Evolutionary conservation across 2,113 vertebrate genomes (phyloP).

Genomic region (Prinia subflava): DNA sequence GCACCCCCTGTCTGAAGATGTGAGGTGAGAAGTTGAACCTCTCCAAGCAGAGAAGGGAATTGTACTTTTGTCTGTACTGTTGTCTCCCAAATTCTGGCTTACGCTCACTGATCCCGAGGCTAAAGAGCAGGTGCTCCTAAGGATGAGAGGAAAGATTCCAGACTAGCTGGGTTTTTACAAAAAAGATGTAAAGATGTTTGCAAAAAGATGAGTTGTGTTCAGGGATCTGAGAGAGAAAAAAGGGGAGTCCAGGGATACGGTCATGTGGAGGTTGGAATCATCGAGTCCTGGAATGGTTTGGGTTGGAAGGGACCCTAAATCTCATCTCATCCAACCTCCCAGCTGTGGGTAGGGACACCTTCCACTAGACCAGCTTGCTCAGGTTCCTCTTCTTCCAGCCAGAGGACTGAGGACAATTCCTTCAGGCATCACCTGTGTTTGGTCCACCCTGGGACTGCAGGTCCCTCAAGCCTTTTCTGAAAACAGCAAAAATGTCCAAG

Average conservation of each 20-base stretch:
- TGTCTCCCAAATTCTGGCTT: not conserved
- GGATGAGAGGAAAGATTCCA: not conserved
- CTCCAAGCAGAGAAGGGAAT: not conserved
- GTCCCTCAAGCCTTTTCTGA: not conserved
- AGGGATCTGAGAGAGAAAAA: not conserved
- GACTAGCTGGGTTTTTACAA: not conserved
- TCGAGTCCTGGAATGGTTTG: not conserved
- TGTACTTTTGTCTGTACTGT: rapidly evolving
- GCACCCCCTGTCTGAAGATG: not conserved
- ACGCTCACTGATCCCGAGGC: rapidly evolving
- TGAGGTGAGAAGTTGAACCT: not conserved
- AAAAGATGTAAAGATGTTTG: not conserved
- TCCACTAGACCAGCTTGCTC: not conserved
- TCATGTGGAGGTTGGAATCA: not conserved
- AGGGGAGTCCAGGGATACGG: rapidly evolving
- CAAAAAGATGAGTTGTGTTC: not conserved
- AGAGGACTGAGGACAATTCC: not conserved
- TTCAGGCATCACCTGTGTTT: not conserved
- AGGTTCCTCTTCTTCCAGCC: not conserved
- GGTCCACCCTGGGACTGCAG: not conserved
- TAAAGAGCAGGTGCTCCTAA: not conserved
- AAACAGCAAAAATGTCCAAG: not conserved
- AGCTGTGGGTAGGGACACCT: not conserved
- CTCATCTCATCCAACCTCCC: not conserved
- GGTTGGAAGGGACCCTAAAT: not conserved